Evolutionary conservation across 2,888 invertebrate genomes (phyloP), one percentile per base, ranked within the genome.

Genomic region (Polymixis flavicincta): DNA sequence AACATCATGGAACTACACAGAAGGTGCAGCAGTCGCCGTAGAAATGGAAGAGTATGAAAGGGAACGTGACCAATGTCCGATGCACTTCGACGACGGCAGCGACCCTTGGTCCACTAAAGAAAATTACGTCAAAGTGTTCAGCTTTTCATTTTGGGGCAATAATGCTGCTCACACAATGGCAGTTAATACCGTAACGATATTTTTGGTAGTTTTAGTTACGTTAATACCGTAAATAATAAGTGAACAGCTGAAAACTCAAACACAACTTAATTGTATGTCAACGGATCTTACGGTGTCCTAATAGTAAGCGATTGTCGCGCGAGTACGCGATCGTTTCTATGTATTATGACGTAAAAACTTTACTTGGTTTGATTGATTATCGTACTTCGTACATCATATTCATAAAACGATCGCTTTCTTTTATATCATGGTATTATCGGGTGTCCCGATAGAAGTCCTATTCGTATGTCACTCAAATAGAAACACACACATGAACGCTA

Each of bases 61-160:
- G 95, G 98, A 99, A 95, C 97, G 99, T 87, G 99, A 99, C 96
- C 98, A 99, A 90, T 99, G 99, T 93, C 99, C 99, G 0, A 99
- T 99, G 99, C 98, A 98, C 92, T 99, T 99, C 91, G 99, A 99
- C 90, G 99, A 99, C 91, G 99, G 99, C 14, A 96, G 97, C 61
- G 97, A 99, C 94, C 99, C 99, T 0, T 99, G 98, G 98, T 89
- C 97, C 2, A 96, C 97, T 71, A 97, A 97, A 42, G 98, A 98
- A 90, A 98, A 97, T 89, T 97, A 97, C 70, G 97, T 98, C 48
- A 97, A 98, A 92, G 95, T 98, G 28, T 98, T 98, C 68, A 92
- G 91, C 2, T 94, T 95, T 79, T 95, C 96, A 5, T 94, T 94
- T 80, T 95, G 95, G 95, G 92, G 93, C 66, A 90, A 86, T 65